These are phyloP conservation scores for Sternarchorhynchus goeldii DNA, from an alignment of 2,797 vertebrate genomes.

Conservation along the genomic window DNA sequence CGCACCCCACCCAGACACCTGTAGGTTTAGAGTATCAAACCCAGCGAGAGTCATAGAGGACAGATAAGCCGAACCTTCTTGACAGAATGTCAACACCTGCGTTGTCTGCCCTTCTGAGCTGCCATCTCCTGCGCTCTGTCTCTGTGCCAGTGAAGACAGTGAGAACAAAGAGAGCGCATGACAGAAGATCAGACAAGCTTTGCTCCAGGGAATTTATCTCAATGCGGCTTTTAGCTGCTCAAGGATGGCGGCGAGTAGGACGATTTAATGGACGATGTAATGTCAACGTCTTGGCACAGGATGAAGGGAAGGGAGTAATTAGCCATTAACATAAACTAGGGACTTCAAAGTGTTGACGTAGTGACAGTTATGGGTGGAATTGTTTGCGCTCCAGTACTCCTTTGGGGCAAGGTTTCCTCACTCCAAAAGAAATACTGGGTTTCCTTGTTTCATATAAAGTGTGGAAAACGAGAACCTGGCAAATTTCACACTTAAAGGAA, in stretches of 20 bases:
- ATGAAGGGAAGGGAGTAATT: slow-evolving; percentile 39
- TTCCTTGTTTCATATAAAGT: slow-evolving; percentile 17
- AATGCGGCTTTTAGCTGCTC: slow-evolving; percentile 46
- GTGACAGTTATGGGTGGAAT: slow-evolving; percentile 42
- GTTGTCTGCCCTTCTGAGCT: slow-evolving; percentile 44
- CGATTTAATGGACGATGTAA: slow-evolving; percentile 44
- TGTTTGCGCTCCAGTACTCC: slow-evolving; percentile 42
- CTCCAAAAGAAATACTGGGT: slow-evolving; percentile 27
- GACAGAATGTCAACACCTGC: slow-evolving; percentile 48
- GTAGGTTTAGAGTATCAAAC: slow-evolving; percentile 48
- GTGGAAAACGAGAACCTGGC: slow-evolving; percentile 33
- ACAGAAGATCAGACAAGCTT: slow-evolving; percentile 43
- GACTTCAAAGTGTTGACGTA: slow-evolving; percentile 44
- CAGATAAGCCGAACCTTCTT: slow-evolving; percentile 52
- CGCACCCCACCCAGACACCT: slow-evolving; percentile 48
- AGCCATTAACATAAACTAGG: slow-evolving; percentile 39
- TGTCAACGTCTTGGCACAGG: slow-evolving; percentile 39
- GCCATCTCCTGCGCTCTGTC: slow-evolving; percentile 41
- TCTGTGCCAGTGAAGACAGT: slow-evolving; percentile 38
- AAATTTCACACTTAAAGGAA: slow-evolving; percentile 51
- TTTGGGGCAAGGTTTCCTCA: slow-evolving; percentile 42
- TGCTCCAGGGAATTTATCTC: slow-evolving; percentile 33
- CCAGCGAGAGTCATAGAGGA: slow-evolving; percentile 29
- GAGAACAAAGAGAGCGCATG: slow-evolving; percentile 38
- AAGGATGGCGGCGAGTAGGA: slow-evolving; percentile 36